Conservation (phyloP, 2,888 invertebrate genomes). For the Sussaba pulchella region DNA sequence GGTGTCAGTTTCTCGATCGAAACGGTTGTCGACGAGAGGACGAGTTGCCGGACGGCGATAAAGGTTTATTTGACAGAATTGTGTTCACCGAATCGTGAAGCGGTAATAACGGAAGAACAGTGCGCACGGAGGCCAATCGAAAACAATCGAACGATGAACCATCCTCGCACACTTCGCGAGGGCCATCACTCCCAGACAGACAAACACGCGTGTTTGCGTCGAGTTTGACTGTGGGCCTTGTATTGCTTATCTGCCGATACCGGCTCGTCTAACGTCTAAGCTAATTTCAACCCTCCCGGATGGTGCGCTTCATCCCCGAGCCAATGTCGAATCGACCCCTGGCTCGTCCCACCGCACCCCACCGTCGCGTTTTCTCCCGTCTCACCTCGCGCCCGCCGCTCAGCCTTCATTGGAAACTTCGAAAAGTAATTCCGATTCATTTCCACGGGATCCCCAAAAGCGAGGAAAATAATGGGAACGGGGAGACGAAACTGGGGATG, state of each 20-base stretch:
- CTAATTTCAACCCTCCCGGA: conserved; percentile 73
- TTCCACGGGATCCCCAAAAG: conserved; percentile 69
- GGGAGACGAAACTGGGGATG: neutral
- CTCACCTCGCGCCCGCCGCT: conserved; percentile 4
- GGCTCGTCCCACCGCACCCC: neutral
- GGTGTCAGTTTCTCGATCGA: neutral
- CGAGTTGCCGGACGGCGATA: conserved; percentile 49
- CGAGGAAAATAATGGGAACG: conserved; percentile 20
- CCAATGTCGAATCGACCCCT: conserved; percentile 26
- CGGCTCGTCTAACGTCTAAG: conserved; percentile 72
- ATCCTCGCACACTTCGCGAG: conserved; percentile 7
- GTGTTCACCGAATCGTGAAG: conserved; percentile 55
- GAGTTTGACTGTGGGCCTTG: conserved; percentile 37
- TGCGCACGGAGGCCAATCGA: conserved; percentile 27
- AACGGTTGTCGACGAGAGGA: conserved; percentile 15
- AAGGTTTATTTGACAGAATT: conserved; percentile 46
- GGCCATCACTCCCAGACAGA: neutral
- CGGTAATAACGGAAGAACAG: conserved; percentile 49
- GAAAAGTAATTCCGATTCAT: conserved; percentile 77
- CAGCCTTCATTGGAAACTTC: conserved; percentile 73
- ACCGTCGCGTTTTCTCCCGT: conserved; percentile 18
- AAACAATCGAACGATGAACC: conserved; percentile 56
- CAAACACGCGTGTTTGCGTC: neutral
- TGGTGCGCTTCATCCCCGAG: conserved; percentile 26
- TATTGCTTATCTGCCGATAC: conserved; percentile 74